These are phyloP conservation scores for Propithecus deckenii DNA, from an alignment of 2,797 vertebrate genomes.

Conservation along the genomic window DNA sequence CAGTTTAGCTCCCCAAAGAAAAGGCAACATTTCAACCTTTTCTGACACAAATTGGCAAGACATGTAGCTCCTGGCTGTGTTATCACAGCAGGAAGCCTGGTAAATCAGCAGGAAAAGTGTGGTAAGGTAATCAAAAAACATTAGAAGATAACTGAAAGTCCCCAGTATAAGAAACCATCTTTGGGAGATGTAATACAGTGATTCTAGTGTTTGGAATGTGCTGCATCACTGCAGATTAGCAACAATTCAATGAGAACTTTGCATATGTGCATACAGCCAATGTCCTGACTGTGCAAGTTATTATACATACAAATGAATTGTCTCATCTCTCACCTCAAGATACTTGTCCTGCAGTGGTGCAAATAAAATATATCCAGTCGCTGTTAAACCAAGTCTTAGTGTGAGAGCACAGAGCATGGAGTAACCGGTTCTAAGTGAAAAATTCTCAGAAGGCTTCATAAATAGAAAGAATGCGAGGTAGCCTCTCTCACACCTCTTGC, in stretches of 20 bases:
- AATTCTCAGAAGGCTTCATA: not conserved
- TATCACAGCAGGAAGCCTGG: not conserved
- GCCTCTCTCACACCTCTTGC: not conserved
- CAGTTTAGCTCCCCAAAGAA: not conserved
- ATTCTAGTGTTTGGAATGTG: not conserved
- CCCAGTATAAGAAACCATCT: not conserved
- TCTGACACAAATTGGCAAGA: conserved; percentile 47
- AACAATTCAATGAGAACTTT: not conserved
- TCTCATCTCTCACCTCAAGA: not conserved
- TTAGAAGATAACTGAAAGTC: not conserved
- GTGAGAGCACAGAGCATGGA: not conserved
- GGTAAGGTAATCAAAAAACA: conserved; percentile 20
- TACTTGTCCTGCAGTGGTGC: not conserved
- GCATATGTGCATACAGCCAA: not conserved
- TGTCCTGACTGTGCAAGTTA: not conserved
- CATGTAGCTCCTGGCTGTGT: not conserved
- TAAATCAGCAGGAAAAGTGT: not conserved
- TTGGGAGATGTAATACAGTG: not conserved
- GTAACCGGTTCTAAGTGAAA: not conserved
- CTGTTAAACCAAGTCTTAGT: not conserved
- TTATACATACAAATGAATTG: not conserved
- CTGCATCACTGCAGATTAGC: not conserved
- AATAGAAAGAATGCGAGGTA: not conserved
- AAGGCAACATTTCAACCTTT: conserved; percentile 52
- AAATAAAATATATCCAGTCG: not conserved